Evolutionary conservation across 2,113 vertebrate genomes (phyloP).

Genomic region (Mandrillus leucophaeus): DNA sequence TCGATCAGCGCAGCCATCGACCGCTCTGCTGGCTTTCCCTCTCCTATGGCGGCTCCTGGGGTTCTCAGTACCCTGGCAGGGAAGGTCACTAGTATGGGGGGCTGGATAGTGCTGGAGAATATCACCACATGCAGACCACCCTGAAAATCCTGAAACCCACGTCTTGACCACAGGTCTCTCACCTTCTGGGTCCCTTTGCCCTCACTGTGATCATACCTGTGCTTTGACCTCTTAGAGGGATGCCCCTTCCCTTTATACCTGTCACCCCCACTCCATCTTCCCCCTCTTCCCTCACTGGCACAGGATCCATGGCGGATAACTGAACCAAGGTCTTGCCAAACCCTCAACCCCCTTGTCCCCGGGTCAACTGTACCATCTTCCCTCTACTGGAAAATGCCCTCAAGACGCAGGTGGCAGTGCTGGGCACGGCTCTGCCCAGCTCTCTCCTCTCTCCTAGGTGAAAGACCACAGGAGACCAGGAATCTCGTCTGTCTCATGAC

Average conservation of each 20-base stretch:
- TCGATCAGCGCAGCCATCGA: neutral
- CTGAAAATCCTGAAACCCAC: neutral
- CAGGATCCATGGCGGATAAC: accelerated
- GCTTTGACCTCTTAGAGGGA: neutral
- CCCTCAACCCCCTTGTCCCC: neutral
- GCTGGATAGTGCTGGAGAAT: neutral
- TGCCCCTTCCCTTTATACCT: accelerated
- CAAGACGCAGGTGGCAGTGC: accelerated
- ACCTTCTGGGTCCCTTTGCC: neutral
- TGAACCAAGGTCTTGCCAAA: neutral
- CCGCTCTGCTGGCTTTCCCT: neutral
- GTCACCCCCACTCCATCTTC: too few species aligned
- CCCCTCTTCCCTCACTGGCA: neutral
- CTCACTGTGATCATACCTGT: accelerated
- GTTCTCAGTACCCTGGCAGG: neutral
- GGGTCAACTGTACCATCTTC: neutral
- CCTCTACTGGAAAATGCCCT: too few species aligned
- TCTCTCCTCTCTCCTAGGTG: too few species aligned
- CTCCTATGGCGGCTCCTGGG: neutral
- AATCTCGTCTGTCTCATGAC: neutral
- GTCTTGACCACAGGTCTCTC: neutral
- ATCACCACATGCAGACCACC: accelerated
- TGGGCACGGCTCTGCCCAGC: neutral
- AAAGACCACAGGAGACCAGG: neutral
- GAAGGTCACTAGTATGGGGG: neutral